Percentiles rank a stretch among this genome's conserved stretches.
These are phyloP conservation scores for Gastrophysa polygoni DNA, from an alignment of 2,888 invertebrate species.

Conservation along the genomic window DNA sequence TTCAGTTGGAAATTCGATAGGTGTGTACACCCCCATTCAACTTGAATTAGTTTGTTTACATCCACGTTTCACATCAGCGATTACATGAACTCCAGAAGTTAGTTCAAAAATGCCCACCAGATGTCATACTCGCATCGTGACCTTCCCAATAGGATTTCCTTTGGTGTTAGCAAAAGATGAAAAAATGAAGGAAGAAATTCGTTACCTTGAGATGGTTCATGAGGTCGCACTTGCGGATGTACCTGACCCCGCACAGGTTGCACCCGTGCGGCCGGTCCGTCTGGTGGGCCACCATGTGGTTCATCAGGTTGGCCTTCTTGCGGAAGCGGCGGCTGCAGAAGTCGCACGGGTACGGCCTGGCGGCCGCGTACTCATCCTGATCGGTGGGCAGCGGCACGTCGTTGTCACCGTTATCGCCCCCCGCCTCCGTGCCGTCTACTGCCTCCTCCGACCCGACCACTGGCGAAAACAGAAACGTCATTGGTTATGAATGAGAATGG, in stretches of 20 bases:
- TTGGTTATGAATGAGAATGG: no score
- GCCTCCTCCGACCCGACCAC: constrained; percentile 63
- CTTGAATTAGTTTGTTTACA: no score
- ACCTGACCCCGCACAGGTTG: constrained; percentile 81
- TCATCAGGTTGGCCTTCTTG: constrained; percentile 83
- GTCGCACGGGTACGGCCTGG: constrained; percentile 84
- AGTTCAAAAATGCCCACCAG: no score
- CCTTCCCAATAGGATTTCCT: no score
- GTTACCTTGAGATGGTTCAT: constrained; percentile 67
- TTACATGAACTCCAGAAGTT: no score
- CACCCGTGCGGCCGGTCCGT: constrained; percentile 83
- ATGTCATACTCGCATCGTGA: no score
- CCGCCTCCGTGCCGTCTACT: constrained; percentile 62
- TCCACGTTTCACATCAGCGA: no score
- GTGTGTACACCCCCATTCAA: no score
- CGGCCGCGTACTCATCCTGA: constrained; percentile 77
- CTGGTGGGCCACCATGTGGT: constrained; percentile 87
- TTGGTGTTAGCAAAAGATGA: no score
- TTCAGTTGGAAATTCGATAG: no score
- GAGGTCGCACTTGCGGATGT: constrained; percentile 78
- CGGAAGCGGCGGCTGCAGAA: constrained; percentile 84
- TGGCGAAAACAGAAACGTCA: constrained; percentile 49
- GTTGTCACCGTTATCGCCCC: constrained; percentile 67
- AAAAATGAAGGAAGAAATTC: neutral
- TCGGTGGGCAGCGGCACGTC: constrained; percentile 81